Evolutionary conservation across 2,797 vertebrate species (phyloP).

Genomic region (Crypturellus tataupa): DNA sequence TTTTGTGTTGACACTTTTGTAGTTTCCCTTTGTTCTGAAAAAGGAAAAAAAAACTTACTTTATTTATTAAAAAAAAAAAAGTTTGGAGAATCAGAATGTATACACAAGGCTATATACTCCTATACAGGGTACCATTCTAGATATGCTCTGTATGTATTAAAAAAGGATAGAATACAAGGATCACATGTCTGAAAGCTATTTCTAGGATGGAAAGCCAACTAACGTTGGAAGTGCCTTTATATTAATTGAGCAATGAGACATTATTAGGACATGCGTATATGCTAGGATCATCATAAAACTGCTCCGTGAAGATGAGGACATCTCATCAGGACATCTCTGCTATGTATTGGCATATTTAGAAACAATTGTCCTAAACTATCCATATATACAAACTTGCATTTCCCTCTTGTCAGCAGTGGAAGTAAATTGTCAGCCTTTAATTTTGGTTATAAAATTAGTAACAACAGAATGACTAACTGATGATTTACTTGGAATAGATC

Average conservation of each 20-base stretch:
- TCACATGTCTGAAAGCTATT: neutral
- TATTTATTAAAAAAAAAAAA: neutral
- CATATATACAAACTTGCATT: neutral
- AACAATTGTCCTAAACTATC: neutral
- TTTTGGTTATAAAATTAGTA: neutral
- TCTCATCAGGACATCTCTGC: too few relatives aligned
- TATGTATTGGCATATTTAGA: neutral
- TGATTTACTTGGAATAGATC: neutral
- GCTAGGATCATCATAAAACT: neutral
- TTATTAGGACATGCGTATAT: neutral
- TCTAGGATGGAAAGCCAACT: neutral
- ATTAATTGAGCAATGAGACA: neutral
- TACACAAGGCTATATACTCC: neutral
- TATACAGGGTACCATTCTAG: neutral
- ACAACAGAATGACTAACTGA: neutral
- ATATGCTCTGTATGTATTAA: neutral
- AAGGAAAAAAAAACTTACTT: neutral
- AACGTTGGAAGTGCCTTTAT: neutral
- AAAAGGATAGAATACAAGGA: neutral
- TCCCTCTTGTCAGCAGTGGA: neutral
- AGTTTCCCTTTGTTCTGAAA: neutral
- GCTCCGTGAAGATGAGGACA: neutral
- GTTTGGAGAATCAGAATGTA: neutral
- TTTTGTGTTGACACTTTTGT: slow-evolving; percentile 9
- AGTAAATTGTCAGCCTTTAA: neutral